Conservation (phyloP, 2,888 invertebrate species). For the Sinhomidia bicolor region DNA sequence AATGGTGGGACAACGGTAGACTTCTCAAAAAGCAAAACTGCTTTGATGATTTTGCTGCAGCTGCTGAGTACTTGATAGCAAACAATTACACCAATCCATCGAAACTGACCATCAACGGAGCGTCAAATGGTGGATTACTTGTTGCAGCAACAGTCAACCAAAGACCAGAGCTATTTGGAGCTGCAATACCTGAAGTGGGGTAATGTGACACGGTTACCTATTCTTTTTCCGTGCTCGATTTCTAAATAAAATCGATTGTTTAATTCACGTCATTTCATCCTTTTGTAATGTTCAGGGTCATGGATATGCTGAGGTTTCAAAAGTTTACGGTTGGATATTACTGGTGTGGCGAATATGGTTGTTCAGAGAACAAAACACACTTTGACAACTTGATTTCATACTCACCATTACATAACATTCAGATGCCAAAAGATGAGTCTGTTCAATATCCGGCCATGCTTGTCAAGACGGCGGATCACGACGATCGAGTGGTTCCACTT, state of each 20-base stretch:
- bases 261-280: slow-evolving; percentile 87
- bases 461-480: slow-evolving; percentile 84
- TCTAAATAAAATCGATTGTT: no score
- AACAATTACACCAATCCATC: slow-evolving; percentile 89
- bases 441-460: slow-evolving; percentile 84
- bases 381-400: slow-evolving; percentile 83
- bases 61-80: slow-evolving; percentile 92
- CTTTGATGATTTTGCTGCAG: slow-evolving; percentile 97
- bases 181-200: slow-evolving; percentile 97
- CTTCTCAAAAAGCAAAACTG: slow-evolving; percentile 97
- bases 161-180: slow-evolving; percentile 95
- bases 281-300: slow-evolving; percentile 90
- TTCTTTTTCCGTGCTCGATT: slow-evolving; percentile 90
- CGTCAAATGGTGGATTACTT: slow-evolving; percentile 97
- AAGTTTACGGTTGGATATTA: slow-evolving; percentile 85
- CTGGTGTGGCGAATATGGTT: slow-evolving; percentile 85
- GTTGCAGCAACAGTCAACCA: slow-evolving; percentile 97
- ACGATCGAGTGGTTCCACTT: slow-evolving; percentile 85
- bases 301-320: slow-evolving; percentile 85
- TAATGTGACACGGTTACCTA: slow-evolving; percentile 83
- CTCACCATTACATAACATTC: slow-evolving; percentile 85
- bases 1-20: slow-evolving; percentile 93
- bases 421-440: slow-evolving; percentile 80
- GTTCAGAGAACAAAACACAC: slow-evolving; percentile 83
- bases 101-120: slow-evolving; percentile 85